Evolutionary conservation across 2,113 vertebrate species (phyloP), one percentile per base, ranked within the genome.

Genomic region (Seriola rivoliana): DNA sequence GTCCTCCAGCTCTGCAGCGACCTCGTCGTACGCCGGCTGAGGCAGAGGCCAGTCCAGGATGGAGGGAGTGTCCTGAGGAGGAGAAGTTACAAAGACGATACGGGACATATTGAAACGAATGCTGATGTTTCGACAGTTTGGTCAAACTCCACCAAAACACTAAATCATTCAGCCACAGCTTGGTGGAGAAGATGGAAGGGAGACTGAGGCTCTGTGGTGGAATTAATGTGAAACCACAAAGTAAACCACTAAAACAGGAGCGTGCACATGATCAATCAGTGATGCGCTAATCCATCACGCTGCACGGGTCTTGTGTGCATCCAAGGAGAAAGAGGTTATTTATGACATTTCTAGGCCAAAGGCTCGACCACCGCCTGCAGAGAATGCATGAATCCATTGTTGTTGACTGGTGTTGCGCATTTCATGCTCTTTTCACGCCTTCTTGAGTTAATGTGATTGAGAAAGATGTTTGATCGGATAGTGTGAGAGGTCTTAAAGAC

Each of bases 21-120:
- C 98, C 0, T 97, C 97, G 0, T 99, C 98, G 0, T 99, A 99
- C 2, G 97, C 90, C 0, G 98, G 98, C 0, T 98, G 97, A 0
- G 96, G 96, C 0, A 98, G 97, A 88, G 97, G 2, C 98, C 97
- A 98, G 87, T 99, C 98, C 86, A 99, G 95, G 75, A 99, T 97
- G 0, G 97, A 97, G 0, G 96, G 97, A 6, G 97, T 96, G 82
- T 99, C 96, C 87, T 96, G 92, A 48, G 94, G 12, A 21, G 16
- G 34, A 63, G 13, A 38, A 62, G 19, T 54, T 21, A 8, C 50
- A 9, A 3, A 16, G 16, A 48, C 16, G 16, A 54, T 3, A 54
- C 8, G 2, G 3, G 17, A 54, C 8, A n/a, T 14, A 46, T 13
- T 14, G 44, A 16, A 16, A 42, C 10, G 8, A 10, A 11, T 42